Base-by-base conservation (phyloP, 2,797 vertebrate species). In the Poeciliopsis paucimaculata region DNA sequence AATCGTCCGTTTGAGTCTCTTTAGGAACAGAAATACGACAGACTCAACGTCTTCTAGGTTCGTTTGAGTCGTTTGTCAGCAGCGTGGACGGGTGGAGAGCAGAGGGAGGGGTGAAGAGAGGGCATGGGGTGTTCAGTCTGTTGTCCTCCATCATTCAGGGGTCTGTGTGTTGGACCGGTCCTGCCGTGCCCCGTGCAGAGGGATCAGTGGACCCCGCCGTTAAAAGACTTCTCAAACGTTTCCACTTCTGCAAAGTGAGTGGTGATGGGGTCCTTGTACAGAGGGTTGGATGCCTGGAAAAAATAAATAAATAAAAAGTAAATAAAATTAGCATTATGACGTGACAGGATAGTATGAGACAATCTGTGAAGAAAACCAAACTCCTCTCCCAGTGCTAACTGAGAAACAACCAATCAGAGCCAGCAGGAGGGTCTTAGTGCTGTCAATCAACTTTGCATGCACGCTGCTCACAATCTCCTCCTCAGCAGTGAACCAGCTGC, bases 201-300 rank as follows among this genome's bases (percentile, higher is more conserved):
- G 81, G 84, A 92, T 98, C 97, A 98, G 94, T 98, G 97, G 87
- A 97, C 86, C 1, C 96, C 96, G 82, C 98, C 98, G 0, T 99
- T 99, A 94, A 96, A 97, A 78, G 97, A 96, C 93, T 96, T 98
- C 87, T 94, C 96, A 78, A 96, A 96, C 94, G 97, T 96, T 0
- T 97, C 96, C 4, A 96, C 97, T 71, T 98, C 98, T 57, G 97
- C 91, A 0, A 95, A 95, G 79, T 98, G 96, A 0, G 96, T 97
- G 28, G 97, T 95, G 91, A 97, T 96, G 0, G 97, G 96, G 90
- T 97, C 97, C 93, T 98, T 97, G 94, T 99, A 99, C 84, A 99
- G 96, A 64, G 98, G 98, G 88, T 99, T 99, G 87, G 97, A 97
- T 45, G 98, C 98, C 98, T 99, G 90, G 0, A 4, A n/a, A 53